Evolutionary conservation across 2,113 vertebrate species (phyloP).

Genomic region (Cervus canadensis): DNA sequence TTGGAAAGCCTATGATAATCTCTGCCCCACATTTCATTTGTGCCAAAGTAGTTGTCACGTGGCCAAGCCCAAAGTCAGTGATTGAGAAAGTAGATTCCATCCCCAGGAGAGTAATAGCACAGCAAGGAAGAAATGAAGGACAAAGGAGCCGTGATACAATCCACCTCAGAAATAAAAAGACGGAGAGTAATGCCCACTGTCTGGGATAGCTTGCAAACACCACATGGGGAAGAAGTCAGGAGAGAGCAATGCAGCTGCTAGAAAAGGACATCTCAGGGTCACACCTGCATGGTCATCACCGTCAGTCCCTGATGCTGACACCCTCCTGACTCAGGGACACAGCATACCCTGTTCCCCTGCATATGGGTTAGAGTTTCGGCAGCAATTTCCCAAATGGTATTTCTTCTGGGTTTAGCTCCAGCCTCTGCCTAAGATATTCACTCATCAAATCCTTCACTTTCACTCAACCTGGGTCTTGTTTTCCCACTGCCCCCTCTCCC

Average conservation of each 20-base stretch:
- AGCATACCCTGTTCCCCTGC: background rate
- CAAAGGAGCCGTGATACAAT: background rate
- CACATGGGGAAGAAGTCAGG: background rate
- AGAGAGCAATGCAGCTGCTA: background rate
- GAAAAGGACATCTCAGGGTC: background rate
- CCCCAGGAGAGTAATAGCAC: background rate
- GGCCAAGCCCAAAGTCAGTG: background rate
- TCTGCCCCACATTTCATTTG: background rate
- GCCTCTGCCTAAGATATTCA: background rate
- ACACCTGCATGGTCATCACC: rapidly evolving
- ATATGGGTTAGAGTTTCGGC: background rate
- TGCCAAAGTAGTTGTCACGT: background rate
- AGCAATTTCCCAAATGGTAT: background rate
- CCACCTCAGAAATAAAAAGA: background rate
- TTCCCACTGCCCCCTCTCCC: background rate
- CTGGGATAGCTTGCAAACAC: background rate
- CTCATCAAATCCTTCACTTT: background rate
- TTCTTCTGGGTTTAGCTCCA: background rate
- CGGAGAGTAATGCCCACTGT: background rate
- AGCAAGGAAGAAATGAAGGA: background rate
- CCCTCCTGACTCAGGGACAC: rapidly evolving
- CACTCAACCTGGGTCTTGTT: background rate
- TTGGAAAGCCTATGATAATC: background rate
- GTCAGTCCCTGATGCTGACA: rapidly evolving
- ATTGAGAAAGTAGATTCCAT: background rate